A percentile compares a stretch with the other conserved stretches of the same genome.
Evolutionary conservation across 1,140 invertebrate genomes (phyloP).

Genomic region (Hypothenemus hampei): DNA sequence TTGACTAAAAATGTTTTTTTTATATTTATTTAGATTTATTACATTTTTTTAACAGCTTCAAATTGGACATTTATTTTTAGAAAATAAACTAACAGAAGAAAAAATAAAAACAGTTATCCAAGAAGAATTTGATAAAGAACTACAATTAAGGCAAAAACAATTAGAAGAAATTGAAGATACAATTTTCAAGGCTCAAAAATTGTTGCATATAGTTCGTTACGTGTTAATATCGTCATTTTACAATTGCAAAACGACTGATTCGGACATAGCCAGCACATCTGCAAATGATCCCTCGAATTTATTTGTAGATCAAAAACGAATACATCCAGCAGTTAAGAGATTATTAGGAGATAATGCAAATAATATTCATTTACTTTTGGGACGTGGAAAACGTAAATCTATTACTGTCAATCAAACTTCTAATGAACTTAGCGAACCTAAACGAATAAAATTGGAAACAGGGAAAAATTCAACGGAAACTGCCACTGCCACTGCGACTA

Average conservation of each 20-base stretch:
- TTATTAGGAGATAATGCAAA: slow-evolving; percentile 56
- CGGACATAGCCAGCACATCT: slow-evolving; percentile 31
- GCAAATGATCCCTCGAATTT: slow-evolving; percentile 11
- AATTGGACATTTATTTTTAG: slow-evolving; percentile 28
- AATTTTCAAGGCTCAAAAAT: slow-evolving; percentile 55
- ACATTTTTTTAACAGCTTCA: neutral
- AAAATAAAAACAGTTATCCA: slow-evolving; percentile 36
- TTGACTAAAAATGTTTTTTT: too few species aligned
- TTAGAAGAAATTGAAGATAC: slow-evolving; percentile 54
- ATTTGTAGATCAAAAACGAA: slow-evolving; percentile 51
- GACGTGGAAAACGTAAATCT: slow-evolving; percentile 27
- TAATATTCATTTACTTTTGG: slow-evolving; percentile 44
- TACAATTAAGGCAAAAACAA: slow-evolving; percentile 37
- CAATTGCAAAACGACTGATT: slow-evolving; percentile 55
- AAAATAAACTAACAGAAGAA: slow-evolving; percentile 32
- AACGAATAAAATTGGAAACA: slow-evolving; percentile 32
- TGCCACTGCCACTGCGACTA: slow-evolving; percentile 7
- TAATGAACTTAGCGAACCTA: slow-evolving; percentile 18
- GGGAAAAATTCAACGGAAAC: slow-evolving; percentile 10
- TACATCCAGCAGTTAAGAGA: slow-evolving; percentile 69
- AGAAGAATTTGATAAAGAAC: slow-evolving; percentile 40
- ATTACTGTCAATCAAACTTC: slow-evolving; percentile 11
- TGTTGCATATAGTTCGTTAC: slow-evolving; percentile 68
- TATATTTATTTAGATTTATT: too few species aligned
- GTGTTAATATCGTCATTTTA: slow-evolving; percentile 64